Evolutionary conservation across 2,888 invertebrate genomes (phyloP), one percentile per base, ranked within the genome.

Genomic region (Agonopterix alstromeriana): DNA sequence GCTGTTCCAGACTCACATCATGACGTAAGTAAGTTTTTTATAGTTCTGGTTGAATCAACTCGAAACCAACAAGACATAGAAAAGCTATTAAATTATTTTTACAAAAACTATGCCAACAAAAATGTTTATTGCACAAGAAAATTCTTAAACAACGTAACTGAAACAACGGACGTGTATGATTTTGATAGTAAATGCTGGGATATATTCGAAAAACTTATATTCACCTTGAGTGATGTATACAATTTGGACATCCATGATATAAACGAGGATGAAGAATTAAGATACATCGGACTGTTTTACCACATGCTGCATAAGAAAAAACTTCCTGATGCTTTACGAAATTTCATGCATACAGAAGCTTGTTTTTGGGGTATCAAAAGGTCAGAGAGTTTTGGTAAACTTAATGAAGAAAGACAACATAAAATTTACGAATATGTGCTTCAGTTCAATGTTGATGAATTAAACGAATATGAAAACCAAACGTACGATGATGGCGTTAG

Each of bases 81-180:
- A 49, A 61, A 49, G 14, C 50, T 81, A 5, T 58, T 82, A 3
- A 59, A 58, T n/a, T 72, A 82, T 58, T 82, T 68, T 55, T 67
- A 69, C 49, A 63, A 73, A 0, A 70, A 73, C 48, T 78, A 79
- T 60, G 55, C 66, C 0, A 81, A 81, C 55, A 82, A 79, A 60
- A 52, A 35, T 27, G 27, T 38, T 36, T 45, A 49, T 12, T 40
- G 45, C 2, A 81, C 71, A 60, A 57, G 65, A 17, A 38, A 42
- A 3, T 80, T 82, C 56, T 27, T 82, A 14, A 53, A 65, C 2
- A 51, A 54, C 38, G 47, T 80, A 8, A 42, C 69, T 43, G 36
- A 50, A 0, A 36, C 52, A 3, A 65, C 74, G 46, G 69, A 73
- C 52, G 56, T 75, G 35, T 75, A 67, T 46, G 57, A 67, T 43